These are phyloP conservation scores for Uropetala carovei DNA, from an alignment of 2,888 invertebrate species.

Conservation along the genomic window DNA sequence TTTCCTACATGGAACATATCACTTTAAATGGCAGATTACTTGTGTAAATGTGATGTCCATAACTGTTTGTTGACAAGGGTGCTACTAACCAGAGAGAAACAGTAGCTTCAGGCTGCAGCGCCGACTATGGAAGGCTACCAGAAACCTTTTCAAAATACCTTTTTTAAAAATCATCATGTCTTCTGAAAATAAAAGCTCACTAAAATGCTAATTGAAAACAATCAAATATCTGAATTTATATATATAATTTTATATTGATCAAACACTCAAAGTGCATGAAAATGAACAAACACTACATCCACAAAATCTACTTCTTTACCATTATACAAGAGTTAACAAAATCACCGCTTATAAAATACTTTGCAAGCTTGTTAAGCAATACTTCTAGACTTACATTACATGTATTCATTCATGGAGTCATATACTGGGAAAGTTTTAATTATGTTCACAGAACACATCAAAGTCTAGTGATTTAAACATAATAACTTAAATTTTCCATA, in stretches of 20 bases:
- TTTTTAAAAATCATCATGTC: not conserved
- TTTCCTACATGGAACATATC: too few species aligned
- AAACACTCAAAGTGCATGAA: constrained; percentile 64
- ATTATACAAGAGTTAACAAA: constrained; percentile 64
- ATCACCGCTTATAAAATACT: constrained; percentile 64
- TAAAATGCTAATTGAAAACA: constrained; percentile 36
- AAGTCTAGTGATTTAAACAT: constrained; percentile 62
- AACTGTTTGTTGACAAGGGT: not conserved
- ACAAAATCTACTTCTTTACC: constrained; percentile 64
- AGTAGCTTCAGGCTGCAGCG: constrained; percentile 16
- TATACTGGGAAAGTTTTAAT: constrained; percentile 64
- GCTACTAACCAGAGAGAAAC: not conserved
- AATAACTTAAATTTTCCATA: constrained; percentile 57
- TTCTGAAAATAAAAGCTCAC: constrained; percentile 25
- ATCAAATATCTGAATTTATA: constrained; percentile 58
- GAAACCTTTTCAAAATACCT: not conserved
- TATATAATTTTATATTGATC: constrained; percentile 64
- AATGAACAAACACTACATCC: constrained; percentile 64
- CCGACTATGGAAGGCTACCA: not conserved
- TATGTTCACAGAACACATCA: constrained; percentile 64
- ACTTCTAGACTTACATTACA: constrained; percentile 63
- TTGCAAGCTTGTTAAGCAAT: constrained; percentile 64
- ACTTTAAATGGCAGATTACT: not conserved
- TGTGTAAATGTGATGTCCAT: not conserved
- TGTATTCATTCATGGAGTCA: constrained; percentile 63